Conservation (phyloP, 2,113 vertebrate genomes). For the Brienomyrus longianalis region DNA sequence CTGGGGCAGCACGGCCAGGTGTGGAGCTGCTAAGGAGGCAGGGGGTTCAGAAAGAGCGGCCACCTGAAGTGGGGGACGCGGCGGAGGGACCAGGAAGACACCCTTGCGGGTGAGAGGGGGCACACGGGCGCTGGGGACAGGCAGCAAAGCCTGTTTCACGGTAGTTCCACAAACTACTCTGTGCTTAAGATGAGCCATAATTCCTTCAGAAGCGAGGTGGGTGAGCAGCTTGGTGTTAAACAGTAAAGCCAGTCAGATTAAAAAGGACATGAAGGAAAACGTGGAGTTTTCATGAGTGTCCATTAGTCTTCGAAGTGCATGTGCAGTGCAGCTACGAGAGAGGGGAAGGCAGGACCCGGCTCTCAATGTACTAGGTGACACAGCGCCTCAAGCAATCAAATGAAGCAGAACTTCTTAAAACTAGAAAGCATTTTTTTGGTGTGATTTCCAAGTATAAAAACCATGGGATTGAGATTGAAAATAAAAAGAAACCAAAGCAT, state of each 20-base stretch:
- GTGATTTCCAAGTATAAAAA: neutral
- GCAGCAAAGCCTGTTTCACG: neutral
- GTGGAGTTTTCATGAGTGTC: neutral
- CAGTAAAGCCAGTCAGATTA: neutral
- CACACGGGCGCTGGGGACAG: too few relatives aligned
- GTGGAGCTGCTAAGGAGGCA: slow-evolving; percentile 6
- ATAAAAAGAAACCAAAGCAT: neutral
- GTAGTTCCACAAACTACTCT: neutral
- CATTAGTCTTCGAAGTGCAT: neutral
- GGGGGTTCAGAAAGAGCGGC: slow-evolving; percentile 31
- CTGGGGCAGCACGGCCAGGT: slow-evolving; percentile 42
- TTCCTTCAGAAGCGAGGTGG: neutral
- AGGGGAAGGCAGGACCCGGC: neutral
- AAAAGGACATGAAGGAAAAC: neutral
- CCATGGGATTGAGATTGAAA: neutral
- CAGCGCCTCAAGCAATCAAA: too few relatives aligned
- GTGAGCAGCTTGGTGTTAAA: neutral
- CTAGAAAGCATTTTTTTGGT: neutral
- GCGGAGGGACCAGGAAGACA: slow-evolving; percentile 40
- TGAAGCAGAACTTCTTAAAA: neutral
- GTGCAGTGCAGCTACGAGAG: neutral
- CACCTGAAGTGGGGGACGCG: slow-evolving; percentile 37
- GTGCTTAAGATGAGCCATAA: neutral
- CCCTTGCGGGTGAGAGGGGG: neutral
- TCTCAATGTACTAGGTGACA: neutral